Evolutionary conservation across 2,888 invertebrate species (phyloP), one percentile per base, ranked within the genome.

Genomic region (Melinaea marsaeus): DNA sequence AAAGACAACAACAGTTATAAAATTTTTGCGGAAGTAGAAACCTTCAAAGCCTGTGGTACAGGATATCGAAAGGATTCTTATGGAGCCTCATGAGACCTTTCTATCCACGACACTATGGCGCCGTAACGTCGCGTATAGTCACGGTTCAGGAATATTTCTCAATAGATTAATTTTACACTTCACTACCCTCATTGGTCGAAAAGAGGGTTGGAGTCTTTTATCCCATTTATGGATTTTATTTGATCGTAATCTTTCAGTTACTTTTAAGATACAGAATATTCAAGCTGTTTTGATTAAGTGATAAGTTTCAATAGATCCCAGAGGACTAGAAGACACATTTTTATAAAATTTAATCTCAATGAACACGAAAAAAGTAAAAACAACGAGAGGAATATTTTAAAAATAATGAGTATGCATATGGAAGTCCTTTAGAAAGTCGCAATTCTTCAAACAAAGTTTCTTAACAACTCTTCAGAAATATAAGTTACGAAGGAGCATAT

Each of bases 151-250:
- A 22, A 22, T 1, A 22, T 1, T 22, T 22, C 22, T 22, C 22
- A 22, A 22, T 22, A 71, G 75, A 72, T 78, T 79, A 81, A 81
- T 83, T 81, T 78, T 77, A 74, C 75, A 75, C 80, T 83, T 76
- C 73, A 78, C 68, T 69, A 74, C 72, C 73, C 69, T 54, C 62
- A 69, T 65, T 57, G 63, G 54, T 55, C 62, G 62, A 61, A 56
- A 66, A 54, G 33, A 48, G 22, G 2, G 22, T 1, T 22, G 22
- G 22, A 22, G 5, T 48, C 1, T 48, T 46, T 11, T 13, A 48
- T n/a, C 13, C 6, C 7, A 4, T 13, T 48, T 6, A 48, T 22
- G 22, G 22, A 48, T 5, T 48, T 48, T 48, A 48, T 48, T 48
- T 48, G 7, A 48, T 48, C 13, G 22, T 22, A 22, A 22, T 22